Base-by-base conservation (phyloP, 2,797 vertebrate species). In the Sebastes aleutianus region DNA sequence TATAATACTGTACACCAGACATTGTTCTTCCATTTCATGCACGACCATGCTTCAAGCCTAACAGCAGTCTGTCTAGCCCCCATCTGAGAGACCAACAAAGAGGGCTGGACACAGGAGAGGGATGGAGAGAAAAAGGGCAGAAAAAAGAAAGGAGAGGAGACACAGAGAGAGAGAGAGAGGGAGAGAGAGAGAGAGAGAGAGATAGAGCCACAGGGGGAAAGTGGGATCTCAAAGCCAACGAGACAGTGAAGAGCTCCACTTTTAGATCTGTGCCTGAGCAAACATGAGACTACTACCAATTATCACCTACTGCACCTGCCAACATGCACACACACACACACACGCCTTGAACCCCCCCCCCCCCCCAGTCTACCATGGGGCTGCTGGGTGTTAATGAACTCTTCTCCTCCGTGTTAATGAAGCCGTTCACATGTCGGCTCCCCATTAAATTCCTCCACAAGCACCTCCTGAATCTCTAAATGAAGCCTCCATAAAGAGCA, bases 271-370 rank as follows among this genome's bases (percentile, higher is more conserved):
- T 62, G 84, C 77, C 67, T 65, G 57, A 58, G 77, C 74, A 81
- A 91, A 85, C 82, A 86, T 84, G 82, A 85, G 82, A 88, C 82
- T 78, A 75, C 76, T 84, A 85, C 79, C 82, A 89, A 84, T 91
- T 87, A 89, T 89, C 87, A 88, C 88, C 78, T 88, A 80, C 64
- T 78, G 71, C 84, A 90, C 82, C 74, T 85, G 76, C 80, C 70
- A 65, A 69, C 24, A 69, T 62, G 54, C 50, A 66, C 58, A 24
- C 77, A 56, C 77, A 85, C 57, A 71, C 43, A 31, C 77, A 85
- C 57, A 71, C 43, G 11, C 34, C 34, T 36, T 36, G 34, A 36
- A 36, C 1, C 27, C 53, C 62, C 2, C 34, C 12, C 36, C 34
- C 78, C 32, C 43, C 34, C 34, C 36, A 34, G 68, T 36, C 61